Conservation (phyloP, 2,888 invertebrate genomes). For the Drosophila stalkeri region DNA sequence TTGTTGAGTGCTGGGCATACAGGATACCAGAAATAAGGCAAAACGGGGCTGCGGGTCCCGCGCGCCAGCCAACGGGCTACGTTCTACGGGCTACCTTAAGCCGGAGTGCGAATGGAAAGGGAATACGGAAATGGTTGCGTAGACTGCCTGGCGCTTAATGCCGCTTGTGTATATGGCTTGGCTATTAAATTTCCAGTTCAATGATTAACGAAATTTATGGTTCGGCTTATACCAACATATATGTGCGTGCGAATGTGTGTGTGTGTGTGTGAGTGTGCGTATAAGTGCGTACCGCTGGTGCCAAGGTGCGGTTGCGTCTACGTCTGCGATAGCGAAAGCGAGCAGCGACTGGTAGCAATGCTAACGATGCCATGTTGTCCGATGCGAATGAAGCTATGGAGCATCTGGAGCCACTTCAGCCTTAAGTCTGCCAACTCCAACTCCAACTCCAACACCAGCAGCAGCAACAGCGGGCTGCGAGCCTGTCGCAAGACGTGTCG, state of each 20-base stretch:
- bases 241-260: conserved; percentile 19
- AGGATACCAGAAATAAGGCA: conserved; percentile 4
- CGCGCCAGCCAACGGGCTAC: background rate
- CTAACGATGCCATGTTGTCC: conserved; percentile 50
- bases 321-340: conserved; percentile 12
- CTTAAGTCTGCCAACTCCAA: conserved; percentile 11
- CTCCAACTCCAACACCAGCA: background rate
- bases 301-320: conserved; percentile 57
- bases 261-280: conserved; percentile 33
- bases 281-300: conserved; percentile 66
- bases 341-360: conserved; percentile 11
- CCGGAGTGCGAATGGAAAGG: background rate
- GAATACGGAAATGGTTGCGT: conserved; percentile 9
- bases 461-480: background rate
- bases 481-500: conserved; percentile 70
- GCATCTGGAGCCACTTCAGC: conserved; percentile 29
- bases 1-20: background rate
- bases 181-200: conserved; percentile 80
- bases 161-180: conserved; percentile 61
- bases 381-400: conserved; percentile 35
- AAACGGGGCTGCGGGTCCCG: background rate
- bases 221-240: conserved; percentile 62
- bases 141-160: conserved; percentile 59
- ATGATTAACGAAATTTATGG: conserved; percentile 80
- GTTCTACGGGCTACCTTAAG: conserved; percentile 8